Conservation (phyloP, 2,797 vertebrate genomes). For the Coilia nasus region DNA sequence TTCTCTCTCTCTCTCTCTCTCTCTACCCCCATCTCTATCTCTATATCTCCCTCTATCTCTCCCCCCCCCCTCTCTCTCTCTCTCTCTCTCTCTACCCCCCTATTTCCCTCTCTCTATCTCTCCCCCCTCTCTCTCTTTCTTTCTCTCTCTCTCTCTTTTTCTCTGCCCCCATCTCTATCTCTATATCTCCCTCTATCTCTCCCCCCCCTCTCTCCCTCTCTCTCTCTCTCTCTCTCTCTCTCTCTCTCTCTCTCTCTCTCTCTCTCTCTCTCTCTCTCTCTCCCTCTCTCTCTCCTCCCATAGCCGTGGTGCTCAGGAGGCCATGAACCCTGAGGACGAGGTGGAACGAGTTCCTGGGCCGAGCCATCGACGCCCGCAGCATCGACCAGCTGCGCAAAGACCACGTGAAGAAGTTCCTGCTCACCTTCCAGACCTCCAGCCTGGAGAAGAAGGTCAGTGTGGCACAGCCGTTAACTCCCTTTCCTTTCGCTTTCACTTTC, state of each 20-base stretch:
- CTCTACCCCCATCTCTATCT: no score
- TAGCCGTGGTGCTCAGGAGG: constrained; percentile 89
- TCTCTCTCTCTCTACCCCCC: not conserved
- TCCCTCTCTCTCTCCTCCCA: constrained; percentile 25
- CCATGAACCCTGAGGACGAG: constrained; percentile 93
- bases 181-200: not conserved
- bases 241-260: not conserved
- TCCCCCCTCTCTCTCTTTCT: not conserved
- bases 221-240: not conserved
- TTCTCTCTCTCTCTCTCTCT: no score
- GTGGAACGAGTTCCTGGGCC: constrained; percentile 93
- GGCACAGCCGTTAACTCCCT: no score
- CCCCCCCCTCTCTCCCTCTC: not conserved
- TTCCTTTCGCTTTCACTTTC: not conserved
- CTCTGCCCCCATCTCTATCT: not conserved
- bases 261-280: not conserved
- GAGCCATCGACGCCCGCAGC: constrained; percentile 93
- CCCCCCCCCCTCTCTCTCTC: no score
- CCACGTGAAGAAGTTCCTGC: constrained; percentile 92
- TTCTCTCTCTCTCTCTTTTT: not conserved
- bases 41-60: no score
- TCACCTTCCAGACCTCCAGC: constrained; percentile 92
- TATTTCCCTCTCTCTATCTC: not conserved
- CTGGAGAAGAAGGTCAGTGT: constrained; percentile 89
- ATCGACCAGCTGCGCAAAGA: constrained; percentile 95